Conservation (phyloP, 2,888 invertebrate species). For the Oasisia sp. region DNA sequence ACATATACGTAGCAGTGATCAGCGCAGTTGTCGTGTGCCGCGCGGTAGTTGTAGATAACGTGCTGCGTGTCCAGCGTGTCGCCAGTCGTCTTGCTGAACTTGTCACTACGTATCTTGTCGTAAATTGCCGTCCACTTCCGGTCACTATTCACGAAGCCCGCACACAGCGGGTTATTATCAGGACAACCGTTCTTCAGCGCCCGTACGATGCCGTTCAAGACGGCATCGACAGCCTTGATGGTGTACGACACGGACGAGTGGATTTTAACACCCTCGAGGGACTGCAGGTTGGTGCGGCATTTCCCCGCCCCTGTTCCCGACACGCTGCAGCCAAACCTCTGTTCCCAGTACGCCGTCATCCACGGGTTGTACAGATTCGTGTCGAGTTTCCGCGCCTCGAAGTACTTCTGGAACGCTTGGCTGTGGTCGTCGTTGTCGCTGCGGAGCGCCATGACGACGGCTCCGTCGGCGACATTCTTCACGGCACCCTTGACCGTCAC, state of each 20-base stretch:
- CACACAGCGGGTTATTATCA: neutral
- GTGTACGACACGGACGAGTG: slow-evolving; percentile 40
- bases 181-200: slow-evolving; percentile 37
- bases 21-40: slow-evolving; percentile 3
- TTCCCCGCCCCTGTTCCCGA: neutral
- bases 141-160: neutral
- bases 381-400: slow-evolving; percentile 28
- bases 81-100: slow-evolving; percentile 38
- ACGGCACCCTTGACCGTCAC: slow-evolving; percentile 45
- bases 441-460: slow-evolving; percentile 43
- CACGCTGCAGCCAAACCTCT: slow-evolving; percentile 45
- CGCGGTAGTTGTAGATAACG: slow-evolving; percentile 44
- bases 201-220: slow-evolving; percentile 45
- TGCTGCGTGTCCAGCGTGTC: slow-evolving; percentile 47
- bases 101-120: slow-evolving; percentile 28
- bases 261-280: neutral
- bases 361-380: slow-evolving; percentile 36
- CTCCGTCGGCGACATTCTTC: slow-evolving; percentile 47
- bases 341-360: slow-evolving; percentile 44
- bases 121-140: slow-evolving; percentile 34
- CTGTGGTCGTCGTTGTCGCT: neutral
- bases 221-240: slow-evolving; percentile 51
- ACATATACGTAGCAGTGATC: neutral
- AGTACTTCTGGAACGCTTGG: slow-evolving; percentile 30
- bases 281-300: neutral